Evolutionary conservation across 1,140 invertebrate genomes (phyloP), one percentile per base, ranked within the genome.

Genomic region (Drosophila tristis): DNA sequence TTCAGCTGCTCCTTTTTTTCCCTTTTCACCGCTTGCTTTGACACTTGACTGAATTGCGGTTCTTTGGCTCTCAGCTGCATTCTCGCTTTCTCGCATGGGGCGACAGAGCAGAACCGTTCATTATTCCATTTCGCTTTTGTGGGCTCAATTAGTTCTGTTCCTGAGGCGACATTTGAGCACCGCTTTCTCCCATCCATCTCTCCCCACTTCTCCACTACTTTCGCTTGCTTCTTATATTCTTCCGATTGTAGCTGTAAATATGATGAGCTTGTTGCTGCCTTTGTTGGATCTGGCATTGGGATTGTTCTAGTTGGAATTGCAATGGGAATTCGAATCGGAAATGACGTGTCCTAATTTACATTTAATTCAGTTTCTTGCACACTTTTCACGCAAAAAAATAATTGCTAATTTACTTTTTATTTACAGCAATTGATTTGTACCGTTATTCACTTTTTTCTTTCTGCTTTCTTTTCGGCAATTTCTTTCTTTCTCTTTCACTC

Each of bases 21-120:
- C n/a, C 62, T 31, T 39, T 39, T 39, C 35, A 23, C 8, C 26
- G 65, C 75, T 63, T 49, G 50, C 70, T 60, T 86, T 78, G 78
- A 75, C 84, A 89, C 84, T 87, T 87, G 84, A 87, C 84, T 84
- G 84, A 87, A 70, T 86, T 87, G 81, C 68, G 84, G 63, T 61
- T 77, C 50, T 50, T 26, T 49, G 55, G 50, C 48, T 61, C 58
- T 70, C 49, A 59, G 65, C 55, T 76, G 82, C 78, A 80, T 84
- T 56, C 66, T 59, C 57, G 58, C 49, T 63, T 63, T 39, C 35
- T 39, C 35, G 35, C 29, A 56, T 4, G 35, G 35, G 35, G 35
- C 61, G 67, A 74, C 70, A 79, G 48, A 63, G 71, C 76, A 68
- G 53, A 79, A 48, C 45, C 45, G 42, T 50, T 50, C 9, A 71